Conservation (phyloP, 2,888 invertebrate species). For the Cataglyphis livida region DNA sequence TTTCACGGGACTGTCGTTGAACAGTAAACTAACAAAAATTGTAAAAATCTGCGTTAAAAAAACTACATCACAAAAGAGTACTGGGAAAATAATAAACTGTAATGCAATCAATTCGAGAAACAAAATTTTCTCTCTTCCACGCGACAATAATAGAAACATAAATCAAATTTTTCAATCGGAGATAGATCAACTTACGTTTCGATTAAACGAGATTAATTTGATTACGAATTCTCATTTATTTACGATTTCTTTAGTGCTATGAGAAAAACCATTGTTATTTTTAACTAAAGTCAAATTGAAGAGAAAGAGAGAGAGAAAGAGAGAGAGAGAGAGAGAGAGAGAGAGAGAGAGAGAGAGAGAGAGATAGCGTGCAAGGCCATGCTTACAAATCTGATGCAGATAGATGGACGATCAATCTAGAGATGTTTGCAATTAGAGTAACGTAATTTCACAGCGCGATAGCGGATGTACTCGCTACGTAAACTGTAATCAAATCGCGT, state of each 20-base stretch:
- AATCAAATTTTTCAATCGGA: not conserved
- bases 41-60: constrained; percentile 23
- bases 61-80: not conserved
- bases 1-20: constrained; percentile 1
- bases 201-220: constrained; percentile 21
- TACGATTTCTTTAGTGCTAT: not conserved
- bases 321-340: too few species aligned
- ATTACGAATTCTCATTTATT: not conserved
- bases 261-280: constrained; percentile 27
- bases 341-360: too few species aligned
- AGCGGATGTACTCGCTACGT: constrained; percentile 5
- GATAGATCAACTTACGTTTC: not conserved
- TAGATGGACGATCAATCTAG: constrained; percentile 23
- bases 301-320: too few species aligned
- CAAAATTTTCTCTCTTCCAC: not conserved
- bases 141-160: not conserved
- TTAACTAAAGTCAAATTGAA: constrained; percentile 15
- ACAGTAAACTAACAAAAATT: constrained; percentile 25
- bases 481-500: constrained; percentile 37
- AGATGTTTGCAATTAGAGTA: constrained; percentile 43
- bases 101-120: constrained; percentile 18
- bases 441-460: constrained; percentile 34
- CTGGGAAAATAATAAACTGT: not conserved
- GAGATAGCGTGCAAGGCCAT: not conserved
- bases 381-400: constrained; percentile 21